Evolutionary conservation across 2,113 vertebrate genomes (phyloP).

Genomic region (Laterallus jamaicensis): DNA sequence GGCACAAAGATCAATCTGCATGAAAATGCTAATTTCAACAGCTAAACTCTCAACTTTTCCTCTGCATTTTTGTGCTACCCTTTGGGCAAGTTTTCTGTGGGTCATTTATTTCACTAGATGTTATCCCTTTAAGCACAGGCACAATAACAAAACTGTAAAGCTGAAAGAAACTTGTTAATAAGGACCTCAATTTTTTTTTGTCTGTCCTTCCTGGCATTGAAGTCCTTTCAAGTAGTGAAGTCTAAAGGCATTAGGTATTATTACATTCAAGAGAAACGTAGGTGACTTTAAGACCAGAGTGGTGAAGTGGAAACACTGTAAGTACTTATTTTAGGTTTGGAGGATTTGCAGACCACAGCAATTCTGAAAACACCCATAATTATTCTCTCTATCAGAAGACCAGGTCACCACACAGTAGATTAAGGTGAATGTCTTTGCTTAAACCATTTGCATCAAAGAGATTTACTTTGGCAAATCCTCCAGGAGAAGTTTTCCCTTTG

Average conservation of each 20-base stretch:
- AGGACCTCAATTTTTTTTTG: background rate
- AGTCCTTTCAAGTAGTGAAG: background rate
- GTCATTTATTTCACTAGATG: background rate
- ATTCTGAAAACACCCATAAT: slow-evolving; percentile 46
- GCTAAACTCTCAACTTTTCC: slow-evolving; percentile 41
- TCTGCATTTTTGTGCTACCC: background rate
- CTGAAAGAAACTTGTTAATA: background rate
- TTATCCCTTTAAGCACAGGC: background rate
- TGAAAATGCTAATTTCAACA: slow-evolving; percentile 64
- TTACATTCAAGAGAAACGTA: slow-evolving; percentile 18
- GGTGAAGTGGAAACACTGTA: background rate
- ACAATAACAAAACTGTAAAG: background rate
- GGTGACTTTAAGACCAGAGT: background rate
- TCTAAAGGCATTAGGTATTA: background rate
- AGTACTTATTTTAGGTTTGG: slow-evolving; percentile 14
- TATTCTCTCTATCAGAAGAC: slow-evolving; percentile 47
- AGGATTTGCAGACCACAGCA: slow-evolving; percentile 29
- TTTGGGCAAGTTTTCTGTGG: background rate
- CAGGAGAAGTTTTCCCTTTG: slow-evolving; percentile 45
- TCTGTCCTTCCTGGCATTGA: background rate
- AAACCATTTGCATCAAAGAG: slow-evolving; percentile 57
- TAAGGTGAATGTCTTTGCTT: slow-evolving; percentile 59
- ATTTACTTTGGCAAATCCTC: slow-evolving; percentile 68
- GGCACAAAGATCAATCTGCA: slow-evolving; percentile 23
- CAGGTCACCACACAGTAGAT: slow-evolving; percentile 44